Base-by-base conservation (phyloP, 1,140 invertebrate species). In the Sitophilus oryzae region DNA sequence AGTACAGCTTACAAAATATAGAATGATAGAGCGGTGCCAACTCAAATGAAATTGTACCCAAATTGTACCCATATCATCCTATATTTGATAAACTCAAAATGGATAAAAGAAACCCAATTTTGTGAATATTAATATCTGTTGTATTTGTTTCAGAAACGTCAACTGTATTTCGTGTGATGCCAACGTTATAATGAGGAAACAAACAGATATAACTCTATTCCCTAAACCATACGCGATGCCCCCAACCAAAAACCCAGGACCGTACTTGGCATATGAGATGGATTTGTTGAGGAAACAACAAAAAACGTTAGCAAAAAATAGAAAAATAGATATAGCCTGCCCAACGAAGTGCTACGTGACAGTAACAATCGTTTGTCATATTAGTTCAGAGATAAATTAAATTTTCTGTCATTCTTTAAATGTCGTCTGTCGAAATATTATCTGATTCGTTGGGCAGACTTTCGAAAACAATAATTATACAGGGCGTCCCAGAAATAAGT, bases 101-200 rank as follows among this genome's bases (percentile, higher is more conserved):
- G n/a, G n/a, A n/a, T n/a, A n/a, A n/a, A n/a, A n/a, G n/a, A n/a
- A n/a, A n/a, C n/a, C n/a, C n/a, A n/a, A n/a, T n/a, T n/a, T 30
- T 30, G 25, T 30, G 11, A 30, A 5, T 30, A n/a, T n/a, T n/a
- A n/a, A n/a, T n/a, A n/a, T n/a, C n/a, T 30, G 5, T 5, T 30
- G 16, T 56, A 3, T 20, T 42, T 50, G 52, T 55, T 46, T 48
- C 59, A 82, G 82, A 59, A 80, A 85, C 45, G 73, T 86, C 1
- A 82, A 84, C 42, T 88, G 85, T 59, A 78, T 88, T 64, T 85
- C 84, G 0, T 88, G 86, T 60, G 83, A 88, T 57, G 82, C 82
- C 14, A 76, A 83, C 16, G 82, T 79, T 0, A 76, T 83, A 0
- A 86, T 88, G 82, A 72, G 73, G 8, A 80, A 74, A 56, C 73